A percentile compares a stretch with the other conserved stretches of the same genome.
These are phyloP conservation scores for Sinocyclocheilus anophthalmus DNA, from an alignment of 2,113 vertebrate species.

Conservation along the genomic window DNA sequence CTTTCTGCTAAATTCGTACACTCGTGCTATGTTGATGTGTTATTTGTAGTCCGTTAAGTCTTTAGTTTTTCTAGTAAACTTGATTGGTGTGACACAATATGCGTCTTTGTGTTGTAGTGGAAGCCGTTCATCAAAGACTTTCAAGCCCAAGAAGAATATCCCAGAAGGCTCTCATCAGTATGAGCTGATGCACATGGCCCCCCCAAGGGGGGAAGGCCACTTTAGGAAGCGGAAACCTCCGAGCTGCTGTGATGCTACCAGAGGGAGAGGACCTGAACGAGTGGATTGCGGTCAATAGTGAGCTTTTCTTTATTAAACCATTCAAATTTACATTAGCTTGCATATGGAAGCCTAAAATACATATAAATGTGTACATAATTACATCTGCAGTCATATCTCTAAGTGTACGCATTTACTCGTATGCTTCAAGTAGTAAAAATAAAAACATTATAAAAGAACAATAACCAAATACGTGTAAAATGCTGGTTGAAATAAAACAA, in stretches of 20 bases:
- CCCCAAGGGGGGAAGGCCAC: too few species aligned
- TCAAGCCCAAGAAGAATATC: slow-evolving; percentile 97
- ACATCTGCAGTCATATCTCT: neutral
- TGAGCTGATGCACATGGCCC: slow-evolving; percentile 88
- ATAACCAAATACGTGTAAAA: neutral
- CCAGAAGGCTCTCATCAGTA: slow-evolving; percentile 96
- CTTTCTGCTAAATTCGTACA: neutral
- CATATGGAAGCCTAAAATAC: neutral
- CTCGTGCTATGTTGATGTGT: neutral
- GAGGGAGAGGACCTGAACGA: slow-evolving; percentile 97
- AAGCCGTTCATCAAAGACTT: slow-evolving; percentile 92
- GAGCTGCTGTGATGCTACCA: slow-evolving; percentile 92
- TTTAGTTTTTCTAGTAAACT: neutral
- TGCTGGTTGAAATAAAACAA: too few species aligned
- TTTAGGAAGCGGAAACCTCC: slow-evolving; percentile 90
- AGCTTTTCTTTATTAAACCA: slow-evolving; percentile 61
- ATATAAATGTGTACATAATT: neutral
- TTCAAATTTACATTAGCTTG: neutral
- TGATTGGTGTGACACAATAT: neutral
- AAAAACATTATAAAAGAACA: neutral
- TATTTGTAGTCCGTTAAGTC: neutral
- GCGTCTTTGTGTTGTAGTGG: slow-evolving; percentile 72
- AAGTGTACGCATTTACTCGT: neutral
- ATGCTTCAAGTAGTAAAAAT: too few species aligned
- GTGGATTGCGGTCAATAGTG: slow-evolving; percentile 97